A percentile compares a stretch with the other conserved stretches of the same genome.
Conservation (phyloP, 2,113 vertebrate genomes). For the Brachypodius melanocephalos region DNA sequence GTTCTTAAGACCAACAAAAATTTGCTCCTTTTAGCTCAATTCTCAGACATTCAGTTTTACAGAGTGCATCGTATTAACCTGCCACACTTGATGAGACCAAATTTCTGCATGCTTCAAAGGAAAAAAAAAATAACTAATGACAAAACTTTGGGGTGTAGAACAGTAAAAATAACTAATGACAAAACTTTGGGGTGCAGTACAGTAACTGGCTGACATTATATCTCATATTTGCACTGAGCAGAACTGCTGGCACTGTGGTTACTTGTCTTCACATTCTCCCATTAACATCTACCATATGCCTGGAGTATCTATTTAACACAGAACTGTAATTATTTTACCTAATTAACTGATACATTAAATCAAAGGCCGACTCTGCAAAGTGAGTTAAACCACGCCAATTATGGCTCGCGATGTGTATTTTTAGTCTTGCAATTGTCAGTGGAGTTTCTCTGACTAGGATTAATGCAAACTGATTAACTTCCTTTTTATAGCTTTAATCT, state of each 20-base stretch:
- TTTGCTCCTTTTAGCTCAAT: neutral
- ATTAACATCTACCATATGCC: constrained; percentile 7
- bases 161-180: too few species aligned
- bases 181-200: neutral
- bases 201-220: neutral
- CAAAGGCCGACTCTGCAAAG: neutral
- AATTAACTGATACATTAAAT: constrained; percentile 41
- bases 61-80: neutral
- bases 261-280: neutral
- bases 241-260: neutral
- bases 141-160: neutral
- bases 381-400: neutral
- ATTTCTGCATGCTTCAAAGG: neutral
- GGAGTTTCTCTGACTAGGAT: constrained; percentile 2
- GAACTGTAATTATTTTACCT: constrained; percentile 41
- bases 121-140: too few species aligned
- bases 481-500: constrained; percentile 10
- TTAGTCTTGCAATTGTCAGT: neutral
- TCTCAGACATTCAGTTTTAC: neutral
- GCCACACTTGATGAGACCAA: neutral
- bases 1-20: neutral
- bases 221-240: neutral
- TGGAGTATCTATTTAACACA: constrained; percentile 1
- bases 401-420: neutral
- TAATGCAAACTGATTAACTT: constrained; percentile 29